A percentile compares a stretch with the other conserved stretches of the same genome.
These are phyloP conservation scores for Heteromormyrus szaboi DNA, from an alignment of 2,797 vertebrate species.

Conservation along the genomic window DNA sequence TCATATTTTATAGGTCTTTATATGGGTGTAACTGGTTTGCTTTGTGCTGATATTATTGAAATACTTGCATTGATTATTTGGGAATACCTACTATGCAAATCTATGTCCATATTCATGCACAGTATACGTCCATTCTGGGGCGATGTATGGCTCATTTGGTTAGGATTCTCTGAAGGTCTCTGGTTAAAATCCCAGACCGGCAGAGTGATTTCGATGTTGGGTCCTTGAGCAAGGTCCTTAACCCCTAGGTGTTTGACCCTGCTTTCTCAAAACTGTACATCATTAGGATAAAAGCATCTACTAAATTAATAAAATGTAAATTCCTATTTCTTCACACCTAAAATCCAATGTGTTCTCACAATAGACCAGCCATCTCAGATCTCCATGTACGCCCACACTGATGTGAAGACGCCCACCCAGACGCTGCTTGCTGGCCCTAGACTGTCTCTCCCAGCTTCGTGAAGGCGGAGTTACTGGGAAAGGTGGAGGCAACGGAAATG, in stretches of 20 bases:
- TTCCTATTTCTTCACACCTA: not conserved
- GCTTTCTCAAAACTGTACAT: not conserved
- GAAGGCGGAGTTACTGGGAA: constrained; percentile 34
- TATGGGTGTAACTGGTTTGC: not conserved
- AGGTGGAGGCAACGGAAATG: not conserved
- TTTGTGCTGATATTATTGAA: not conserved
- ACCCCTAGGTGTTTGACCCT: not conserved
- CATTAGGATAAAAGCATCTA: not conserved
- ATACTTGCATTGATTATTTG: not conserved
- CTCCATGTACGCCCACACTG: not conserved
- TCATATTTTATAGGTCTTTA: not conserved
- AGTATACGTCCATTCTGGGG: not conserved
- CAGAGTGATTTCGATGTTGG: not conserved
- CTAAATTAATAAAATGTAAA: not conserved
- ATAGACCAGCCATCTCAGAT: not conserved
- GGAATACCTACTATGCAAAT: not conserved
- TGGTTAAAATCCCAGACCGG: not conserved
- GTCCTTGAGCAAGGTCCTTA: not conserved
- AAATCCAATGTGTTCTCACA: not conserved
- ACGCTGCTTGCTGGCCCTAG: not conserved
- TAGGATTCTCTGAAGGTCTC: not conserved
- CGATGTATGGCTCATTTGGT: not conserved
- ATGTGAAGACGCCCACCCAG: not conserved
- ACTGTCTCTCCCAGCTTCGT: not conserved
- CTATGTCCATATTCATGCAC: not conserved